A percentile compares a stretch with the other conserved stretches of the same genome.
phyloP scores from a whole-genome alignment of 2,113 vertebrate genomes.

The Gobiocypris rarus region DNA sequence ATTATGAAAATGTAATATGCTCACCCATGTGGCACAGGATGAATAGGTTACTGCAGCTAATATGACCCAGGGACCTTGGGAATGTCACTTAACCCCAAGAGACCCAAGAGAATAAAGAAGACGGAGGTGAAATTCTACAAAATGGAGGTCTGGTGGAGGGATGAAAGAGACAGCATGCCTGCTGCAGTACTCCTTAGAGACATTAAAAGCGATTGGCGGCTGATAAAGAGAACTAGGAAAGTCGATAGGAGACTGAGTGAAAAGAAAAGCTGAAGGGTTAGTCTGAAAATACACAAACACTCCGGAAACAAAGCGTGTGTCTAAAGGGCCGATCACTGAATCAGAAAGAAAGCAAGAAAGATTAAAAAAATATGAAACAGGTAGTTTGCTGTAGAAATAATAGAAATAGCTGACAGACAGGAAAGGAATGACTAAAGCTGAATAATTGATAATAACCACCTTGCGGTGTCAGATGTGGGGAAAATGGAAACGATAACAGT shows the following conservation, averaged over 20 bases:
- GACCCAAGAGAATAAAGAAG: constrained; percentile 5
- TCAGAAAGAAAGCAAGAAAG: background rate
- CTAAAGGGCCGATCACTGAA: constrained; percentile 13
- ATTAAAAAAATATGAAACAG: background rate
- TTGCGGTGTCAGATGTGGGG: background rate
- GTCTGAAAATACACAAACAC: constrained; percentile 27
- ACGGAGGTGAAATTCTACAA: constrained; percentile 7
- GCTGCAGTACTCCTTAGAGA: constrained; percentile 25
- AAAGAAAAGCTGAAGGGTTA: constrained; percentile 22
- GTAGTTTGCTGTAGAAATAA: background rate
- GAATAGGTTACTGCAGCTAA: background rate
- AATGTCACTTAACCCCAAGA: constrained; percentile 21
- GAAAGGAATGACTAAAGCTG: constrained; percentile 3
- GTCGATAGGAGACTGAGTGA: constrained; percentile 36
- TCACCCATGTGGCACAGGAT: background rate
- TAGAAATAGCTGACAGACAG: background rate
- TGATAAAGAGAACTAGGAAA: constrained; percentile 44
- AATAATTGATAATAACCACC: background rate
- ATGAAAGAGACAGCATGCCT: constrained; percentile 23
- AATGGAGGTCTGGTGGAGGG: constrained; percentile 9
- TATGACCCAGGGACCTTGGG: background rate
- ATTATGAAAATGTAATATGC: background rate
- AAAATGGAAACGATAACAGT: background rate
- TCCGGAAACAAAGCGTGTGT: constrained; percentile 24
- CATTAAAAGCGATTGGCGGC: constrained; percentile 35